Percentiles rank a stretch among this genome's conserved stretches.
Conservation (phyloP, 2,113 vertebrate species). For the Puma concolor region DNA sequence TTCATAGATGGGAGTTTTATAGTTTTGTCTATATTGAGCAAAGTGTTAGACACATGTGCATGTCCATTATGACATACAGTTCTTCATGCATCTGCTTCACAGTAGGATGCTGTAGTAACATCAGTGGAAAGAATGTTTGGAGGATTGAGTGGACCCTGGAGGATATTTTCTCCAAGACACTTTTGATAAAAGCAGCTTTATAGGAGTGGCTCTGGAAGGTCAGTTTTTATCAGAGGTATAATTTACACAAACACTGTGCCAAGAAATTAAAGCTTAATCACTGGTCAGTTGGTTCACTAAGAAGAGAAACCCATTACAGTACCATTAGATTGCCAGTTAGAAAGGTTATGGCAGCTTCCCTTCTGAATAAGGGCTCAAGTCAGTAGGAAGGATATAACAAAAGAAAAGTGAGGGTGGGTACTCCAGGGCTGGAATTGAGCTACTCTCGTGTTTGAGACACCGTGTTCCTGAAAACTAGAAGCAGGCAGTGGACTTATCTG, state of each 20-base stretch:
- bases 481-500: conserved; percentile 50
- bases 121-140: not conserved
- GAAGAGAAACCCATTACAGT: not conserved
- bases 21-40: not conserved
- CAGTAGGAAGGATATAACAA: not conserved
- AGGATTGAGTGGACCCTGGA: not conserved
- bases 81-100: not conserved
- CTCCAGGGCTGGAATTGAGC: not conserved
- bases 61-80: not conserved
- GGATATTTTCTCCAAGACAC: not conserved
- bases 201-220: not conserved
- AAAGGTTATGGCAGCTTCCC: not conserved
- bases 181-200: not conserved
- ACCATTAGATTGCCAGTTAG: not conserved
- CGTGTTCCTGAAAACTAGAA: conserved; percentile 61
- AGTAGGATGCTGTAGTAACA: not conserved
- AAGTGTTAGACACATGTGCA: not conserved
- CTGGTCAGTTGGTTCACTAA: not conserved
- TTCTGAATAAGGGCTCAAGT: not conserved
- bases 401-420: not conserved
- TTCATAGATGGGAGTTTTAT: not conserved
- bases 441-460: not conserved
- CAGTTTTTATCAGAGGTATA: not conserved
- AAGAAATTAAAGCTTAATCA: not conserved
- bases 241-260: not conserved